Base-by-base conservation (phyloP, 2,113 vertebrate species). In the Zeus faber region DNA sequence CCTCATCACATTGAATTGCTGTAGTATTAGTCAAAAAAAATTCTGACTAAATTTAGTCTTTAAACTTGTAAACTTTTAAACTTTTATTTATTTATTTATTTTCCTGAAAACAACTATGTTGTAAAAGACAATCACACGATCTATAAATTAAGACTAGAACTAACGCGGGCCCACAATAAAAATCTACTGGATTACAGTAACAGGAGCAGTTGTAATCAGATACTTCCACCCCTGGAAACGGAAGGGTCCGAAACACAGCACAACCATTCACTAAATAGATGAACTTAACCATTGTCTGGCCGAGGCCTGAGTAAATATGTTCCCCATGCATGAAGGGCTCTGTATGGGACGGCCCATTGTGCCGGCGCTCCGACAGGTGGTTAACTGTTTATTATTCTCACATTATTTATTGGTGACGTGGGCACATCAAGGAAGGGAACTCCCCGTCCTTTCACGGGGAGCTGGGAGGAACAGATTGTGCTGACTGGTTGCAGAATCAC, bases 301-400 rank as follows among this genome's bases (percentile, higher is more conserved):
- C 61, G 93, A 93, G 83, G 85, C 91, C 90, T 93, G 93, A 94
- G 93, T 95, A 95, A 95, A 95, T 97, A 95, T 95, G 94, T 95
- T 95, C 92, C 91, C 87, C 93, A 94, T 93, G 94, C 94, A 94
- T 95, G 94, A 94, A 93, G 88, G 89, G 83, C 89, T 92, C 92
- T 91, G 82, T 93, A 93, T 88, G 87, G 68, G 75, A 84, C 79
- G 82, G 18, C 70, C 87, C 89, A 92, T 97, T 94, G 93, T 93
- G 86, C 85, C 61, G 79, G 83, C 81, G 87, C 88, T 85, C 89
- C 94, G 93, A 96, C 95, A 96, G 95, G 94, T 97, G 95, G 93
- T 96, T 95, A 92, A 93, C 94, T 96, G 91, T 94, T 93, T 95
- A 93, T 92, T 91, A 88, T 92, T 87, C 82, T 22, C 83, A 70